These are phyloP conservation scores for Ellobium chinense DNA, from an alignment of 2,888 invertebrate genomes.

Conservation along the genomic window DNA sequence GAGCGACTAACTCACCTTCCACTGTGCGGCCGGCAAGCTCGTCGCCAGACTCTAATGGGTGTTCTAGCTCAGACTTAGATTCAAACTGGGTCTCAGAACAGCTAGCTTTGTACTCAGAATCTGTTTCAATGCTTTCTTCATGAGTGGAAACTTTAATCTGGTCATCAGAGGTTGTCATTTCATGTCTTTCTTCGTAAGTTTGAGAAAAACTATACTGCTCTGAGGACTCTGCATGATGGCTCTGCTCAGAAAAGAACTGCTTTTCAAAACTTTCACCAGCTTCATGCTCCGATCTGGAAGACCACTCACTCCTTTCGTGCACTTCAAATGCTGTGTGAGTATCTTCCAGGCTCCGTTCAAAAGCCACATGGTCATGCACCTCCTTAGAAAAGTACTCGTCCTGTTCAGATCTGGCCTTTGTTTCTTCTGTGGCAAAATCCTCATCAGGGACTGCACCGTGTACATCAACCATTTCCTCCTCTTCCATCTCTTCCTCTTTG, in stretches of 20 bases:
- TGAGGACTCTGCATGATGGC: background rate
- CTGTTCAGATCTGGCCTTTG: no score
- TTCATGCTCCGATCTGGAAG: background rate
- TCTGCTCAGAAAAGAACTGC: background rate
- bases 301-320: background rate
- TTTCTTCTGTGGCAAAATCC: no score
- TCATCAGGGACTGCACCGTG: no score
- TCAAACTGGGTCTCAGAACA: conserved; percentile 1
- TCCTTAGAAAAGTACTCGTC: background rate
- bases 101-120: conserved; percentile 39
- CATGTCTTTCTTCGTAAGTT: conserved; percentile 2
- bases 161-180: background rate
- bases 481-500: background rate
- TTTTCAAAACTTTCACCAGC: background rate
- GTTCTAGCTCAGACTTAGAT: background rate
- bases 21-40: background rate
- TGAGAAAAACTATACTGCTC: background rate
- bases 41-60: background rate
- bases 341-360: no score
- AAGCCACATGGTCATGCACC: no score
- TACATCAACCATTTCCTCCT: background rate
- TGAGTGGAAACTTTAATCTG: background rate
- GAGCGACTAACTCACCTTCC: conserved; percentile 48
- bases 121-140: background rate
- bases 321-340: background rate